Evolutionary conservation across 1,140 invertebrate species (phyloP).

Genomic region (Drosophila neocordata): DNA sequence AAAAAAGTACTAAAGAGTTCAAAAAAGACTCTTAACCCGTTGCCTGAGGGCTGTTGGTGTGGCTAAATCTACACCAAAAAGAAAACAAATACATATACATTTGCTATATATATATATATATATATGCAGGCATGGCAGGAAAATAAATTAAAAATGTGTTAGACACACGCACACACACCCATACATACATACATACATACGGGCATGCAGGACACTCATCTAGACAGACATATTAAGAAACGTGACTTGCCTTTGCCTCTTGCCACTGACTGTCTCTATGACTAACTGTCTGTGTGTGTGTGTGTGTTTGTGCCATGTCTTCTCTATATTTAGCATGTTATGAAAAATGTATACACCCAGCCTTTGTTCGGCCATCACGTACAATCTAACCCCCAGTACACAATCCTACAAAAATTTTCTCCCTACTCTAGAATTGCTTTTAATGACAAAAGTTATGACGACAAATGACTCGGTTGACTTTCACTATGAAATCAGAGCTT

Average conservation of each 20-base stretch:
- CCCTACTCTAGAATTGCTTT: slow-evolving; percentile 31
- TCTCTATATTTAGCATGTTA: slow-evolving; percentile 67
- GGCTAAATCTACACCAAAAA: slow-evolving; percentile 47
- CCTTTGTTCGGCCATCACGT: slow-evolving; percentile 65
- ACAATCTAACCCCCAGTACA: slow-evolving; percentile 26
- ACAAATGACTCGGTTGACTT: slow-evolving; percentile 78
- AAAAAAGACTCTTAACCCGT: slow-evolving; percentile 64
- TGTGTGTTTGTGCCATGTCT: slow-evolving; percentile 1
- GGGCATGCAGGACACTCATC: slow-evolving; percentile 36
- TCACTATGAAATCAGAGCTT: slow-evolving; percentile 71
- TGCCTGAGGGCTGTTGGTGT: slow-evolving; percentile 58
- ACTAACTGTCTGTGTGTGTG: background rate
- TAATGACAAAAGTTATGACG: slow-evolving; percentile 79
- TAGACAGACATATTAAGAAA: slow-evolving; percentile 72
- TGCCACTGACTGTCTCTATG: background rate
- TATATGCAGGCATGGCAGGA: slow-evolving; percentile 39
- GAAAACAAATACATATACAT: slow-evolving; percentile 20
- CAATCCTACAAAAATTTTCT: background rate
- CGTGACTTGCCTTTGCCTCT: slow-evolving; percentile 60
- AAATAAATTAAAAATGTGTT: slow-evolving; percentile 80
- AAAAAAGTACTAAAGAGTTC: slow-evolving; percentile 48
- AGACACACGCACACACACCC: slow-evolving; percentile 45
- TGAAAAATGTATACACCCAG: slow-evolving; percentile 71
- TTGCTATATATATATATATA: background rate
- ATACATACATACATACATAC: too few relatives aligned